Conservation (phyloP, 2,113 vertebrate species). For the Daubentonia madagascariensis region DNA sequence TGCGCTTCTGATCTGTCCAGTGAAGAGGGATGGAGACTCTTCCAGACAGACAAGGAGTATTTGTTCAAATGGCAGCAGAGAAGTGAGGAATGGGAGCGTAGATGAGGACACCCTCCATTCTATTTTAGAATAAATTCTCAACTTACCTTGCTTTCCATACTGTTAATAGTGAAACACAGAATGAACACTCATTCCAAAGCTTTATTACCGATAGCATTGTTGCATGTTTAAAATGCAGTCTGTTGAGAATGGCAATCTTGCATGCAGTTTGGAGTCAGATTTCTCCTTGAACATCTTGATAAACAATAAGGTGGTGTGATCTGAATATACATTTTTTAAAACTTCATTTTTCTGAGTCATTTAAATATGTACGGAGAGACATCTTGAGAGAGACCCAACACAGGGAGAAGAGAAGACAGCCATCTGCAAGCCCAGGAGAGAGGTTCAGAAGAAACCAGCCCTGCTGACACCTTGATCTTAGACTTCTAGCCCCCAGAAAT, state of each 20-base stretch:
- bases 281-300: slow-evolving; percentile 77
- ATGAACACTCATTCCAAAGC: slow-evolving; percentile 82
- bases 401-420: too few relatives aligned
- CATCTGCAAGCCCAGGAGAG: too few relatives aligned
- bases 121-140: slow-evolving; percentile 76
- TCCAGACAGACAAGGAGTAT: slow-evolving; percentile 93
- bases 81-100: slow-evolving; percentile 83
- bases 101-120: slow-evolving; percentile 53
- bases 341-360: slow-evolving; percentile 90
- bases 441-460: too few relatives aligned
- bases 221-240: slow-evolving; percentile 74
- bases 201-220: slow-evolving; percentile 78
- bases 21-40: slow-evolving; percentile 96
- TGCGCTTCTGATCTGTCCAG: slow-evolving; percentile 92
- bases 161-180: slow-evolving; percentile 83
- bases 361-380: slow-evolving; percentile 87
- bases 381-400: too few relatives aligned
- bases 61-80: slow-evolving; percentile 94
- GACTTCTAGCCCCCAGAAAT: too few relatives aligned
- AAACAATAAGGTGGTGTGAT: slow-evolving; percentile 82
- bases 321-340: slow-evolving; percentile 80
- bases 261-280: slow-evolving; percentile 52
- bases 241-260: slow-evolving; percentile 61
- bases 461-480: too few relatives aligned
- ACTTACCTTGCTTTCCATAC: slow-evolving; percentile 80